These are phyloP conservation scores for Myzus persicae DNA, from an alignment of 1,140 invertebrate genomes.

Conservation along the genomic window DNA sequence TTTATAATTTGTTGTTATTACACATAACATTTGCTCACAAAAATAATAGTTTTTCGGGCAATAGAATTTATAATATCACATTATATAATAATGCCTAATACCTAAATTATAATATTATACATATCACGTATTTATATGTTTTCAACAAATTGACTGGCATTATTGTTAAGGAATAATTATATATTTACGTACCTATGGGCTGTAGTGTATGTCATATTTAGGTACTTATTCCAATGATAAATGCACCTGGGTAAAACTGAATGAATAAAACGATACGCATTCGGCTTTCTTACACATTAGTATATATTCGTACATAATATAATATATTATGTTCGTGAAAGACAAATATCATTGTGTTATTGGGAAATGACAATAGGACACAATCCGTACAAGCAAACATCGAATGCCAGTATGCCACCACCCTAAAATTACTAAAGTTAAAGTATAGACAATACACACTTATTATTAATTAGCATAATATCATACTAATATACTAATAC, in stretches of 20 bases:
- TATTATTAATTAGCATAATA: background rate
- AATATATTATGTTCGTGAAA: background rate
- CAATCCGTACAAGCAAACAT: background rate
- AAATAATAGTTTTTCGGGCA: background rate
- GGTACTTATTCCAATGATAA: background rate
- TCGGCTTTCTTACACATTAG: too few relatives aligned
- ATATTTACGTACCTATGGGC: background rate
- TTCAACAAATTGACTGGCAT: background rate
- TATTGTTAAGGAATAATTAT: background rate
- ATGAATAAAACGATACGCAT: background rate
- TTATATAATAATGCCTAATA: background rate
- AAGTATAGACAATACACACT: too few relatives aligned
- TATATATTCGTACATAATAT: background rate
- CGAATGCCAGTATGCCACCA: too few relatives aligned
- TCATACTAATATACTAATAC: too few relatives aligned
- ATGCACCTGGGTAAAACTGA: background rate
- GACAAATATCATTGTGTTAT: background rate
- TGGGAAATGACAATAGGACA: background rate
- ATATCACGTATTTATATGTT: background rate
- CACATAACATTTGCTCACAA: background rate
- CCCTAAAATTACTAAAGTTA: too few relatives aligned
- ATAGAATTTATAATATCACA: background rate
- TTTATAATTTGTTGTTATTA: constrained; percentile 30
- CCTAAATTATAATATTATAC: background rate
- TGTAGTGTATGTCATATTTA: background rate